phyloP scores from a whole-genome alignment of 2,888 invertebrate species.

The Hyposoter didymator region DNA sequence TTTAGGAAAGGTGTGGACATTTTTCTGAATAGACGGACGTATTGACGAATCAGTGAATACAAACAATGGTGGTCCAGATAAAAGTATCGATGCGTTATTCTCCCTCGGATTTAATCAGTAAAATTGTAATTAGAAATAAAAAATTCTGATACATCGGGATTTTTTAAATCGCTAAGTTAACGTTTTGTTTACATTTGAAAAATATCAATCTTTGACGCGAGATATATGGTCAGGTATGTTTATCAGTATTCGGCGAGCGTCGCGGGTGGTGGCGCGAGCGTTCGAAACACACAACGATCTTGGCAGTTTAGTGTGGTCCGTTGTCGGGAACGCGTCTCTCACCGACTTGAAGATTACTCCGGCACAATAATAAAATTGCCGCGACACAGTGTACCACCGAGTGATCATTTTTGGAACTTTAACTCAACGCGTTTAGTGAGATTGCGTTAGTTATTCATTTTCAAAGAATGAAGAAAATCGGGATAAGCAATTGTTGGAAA shows the following conservation, averaged over 20 bases:
- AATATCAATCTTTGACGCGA: background rate
- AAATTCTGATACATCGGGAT: background rate
- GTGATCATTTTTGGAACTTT: background rate
- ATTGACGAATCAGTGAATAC: background rate
- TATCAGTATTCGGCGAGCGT: conserved; percentile 22
- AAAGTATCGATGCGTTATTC: background rate
- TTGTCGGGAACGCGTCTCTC: conserved; percentile 75
- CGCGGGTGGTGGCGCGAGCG: conserved; percentile 38
- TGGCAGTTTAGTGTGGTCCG: conserved; percentile 77
- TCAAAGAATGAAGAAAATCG: background rate
- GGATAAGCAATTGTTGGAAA: background rate
- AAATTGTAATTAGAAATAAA: background rate
- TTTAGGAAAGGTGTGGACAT: background rate
- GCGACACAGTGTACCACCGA: background rate
- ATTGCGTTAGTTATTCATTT: background rate
- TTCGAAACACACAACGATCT: conserved; percentile 41
- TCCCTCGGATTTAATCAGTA: background rate
- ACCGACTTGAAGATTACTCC: conserved; percentile 20
- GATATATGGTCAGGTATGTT: background rate
- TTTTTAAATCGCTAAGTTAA: background rate
- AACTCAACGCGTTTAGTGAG: background rate
- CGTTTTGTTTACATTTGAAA: background rate
- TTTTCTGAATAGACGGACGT: background rate
- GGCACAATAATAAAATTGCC: background rate
- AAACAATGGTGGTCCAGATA: background rate